Evolutionary conservation across 2,888 invertebrate species (phyloP), one percentile per base, ranked within the genome.

Genomic region (Agrochola litura): DNA sequence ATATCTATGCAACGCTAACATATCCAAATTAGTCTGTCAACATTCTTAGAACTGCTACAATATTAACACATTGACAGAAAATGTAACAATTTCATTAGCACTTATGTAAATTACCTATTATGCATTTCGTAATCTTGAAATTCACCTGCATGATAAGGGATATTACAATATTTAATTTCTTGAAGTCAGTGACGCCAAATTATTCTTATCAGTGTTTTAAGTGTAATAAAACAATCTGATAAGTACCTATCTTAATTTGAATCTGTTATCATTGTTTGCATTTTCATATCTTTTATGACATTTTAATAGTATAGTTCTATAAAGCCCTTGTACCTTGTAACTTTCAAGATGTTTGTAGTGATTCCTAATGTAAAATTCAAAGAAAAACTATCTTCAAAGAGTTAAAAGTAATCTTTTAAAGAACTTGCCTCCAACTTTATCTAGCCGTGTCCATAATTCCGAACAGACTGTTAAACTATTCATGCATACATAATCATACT

Each of bases 241-340:
- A 86, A 78, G 67, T 12, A 74, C 74, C 80, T 79, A 74, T 76
- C 80, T 79, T 73, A 12, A 69, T 60, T 9, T n/a, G 77, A 67
- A 64, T 76, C 72, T 81, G 19, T 73, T 81, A 85, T 67, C 81
- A 63, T 73, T 81, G 70, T 77, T 73, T 82, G 37, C 19, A 60
- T 65, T 73, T 56, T 10, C 54, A 3, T 82, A 80, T 83, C 69
- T 77, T 77, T 54, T 77, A 77, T 61, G 46, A 41, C 46, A 61
- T 68, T 82, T 58, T 67, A 69, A 80, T 80, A 65, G 49, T 8
- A 19, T 22, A 30, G 52, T 65, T 52, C 52, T 80, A 60, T 60
- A n/a, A 25, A 25, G 65, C 82, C 60, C 64, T 77, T 60, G 5
- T 65, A 6, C 19, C 19, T 16, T 30, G 12, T 56, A 46, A 74